phyloP scores from a whole-genome alignment of 2,888 invertebrate species.

The Galerucella nymphaeae region DNA sequence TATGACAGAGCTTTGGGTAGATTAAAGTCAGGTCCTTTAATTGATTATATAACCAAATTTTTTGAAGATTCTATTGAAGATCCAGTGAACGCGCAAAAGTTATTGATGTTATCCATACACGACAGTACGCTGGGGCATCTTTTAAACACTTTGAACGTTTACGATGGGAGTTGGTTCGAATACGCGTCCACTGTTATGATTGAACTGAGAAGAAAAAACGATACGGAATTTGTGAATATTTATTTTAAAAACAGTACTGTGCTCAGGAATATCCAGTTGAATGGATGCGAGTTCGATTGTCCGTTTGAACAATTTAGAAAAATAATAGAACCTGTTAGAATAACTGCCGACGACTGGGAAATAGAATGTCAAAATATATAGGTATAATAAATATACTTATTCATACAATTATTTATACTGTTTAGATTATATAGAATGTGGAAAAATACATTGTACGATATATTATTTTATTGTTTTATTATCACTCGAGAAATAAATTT shows the following conservation, averaged over 20 bases:
- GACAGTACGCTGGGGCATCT: constrained; percentile 79
- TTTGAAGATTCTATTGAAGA: constrained; percentile 32
- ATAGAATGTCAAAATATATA: constrained; percentile 27
- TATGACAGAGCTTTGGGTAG: constrained; percentile 2
- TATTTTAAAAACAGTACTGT: constrained; percentile 36
- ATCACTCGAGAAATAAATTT: no score
- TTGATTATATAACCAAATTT: constrained; percentile 40
- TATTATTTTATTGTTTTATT: no score
- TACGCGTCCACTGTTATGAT: constrained; percentile 75
- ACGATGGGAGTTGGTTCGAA: constrained; percentile 71
- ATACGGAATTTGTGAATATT: constrained; percentile 26
- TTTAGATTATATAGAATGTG: neutral
- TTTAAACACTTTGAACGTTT: constrained; percentile 75
- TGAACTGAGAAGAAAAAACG: constrained; percentile 69
- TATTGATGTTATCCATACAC: constrained; percentile 80
- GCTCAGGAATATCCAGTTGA: constrained; percentile 18
- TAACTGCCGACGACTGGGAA: constrained; percentile 18
- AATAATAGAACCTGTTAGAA: constrained; percentile 27
- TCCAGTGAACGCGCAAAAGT: constrained; percentile 62
- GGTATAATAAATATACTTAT: neutral
- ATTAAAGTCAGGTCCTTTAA: constrained; percentile 41
- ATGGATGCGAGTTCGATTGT: constrained; percentile 32
- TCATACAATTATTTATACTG: neutral
- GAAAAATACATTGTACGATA: neutral
- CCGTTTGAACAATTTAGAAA: constrained; percentile 22